phyloP scores from a whole-genome alignment of 2,113 vertebrate species.

The Chloropsis hardwickii region DNA sequence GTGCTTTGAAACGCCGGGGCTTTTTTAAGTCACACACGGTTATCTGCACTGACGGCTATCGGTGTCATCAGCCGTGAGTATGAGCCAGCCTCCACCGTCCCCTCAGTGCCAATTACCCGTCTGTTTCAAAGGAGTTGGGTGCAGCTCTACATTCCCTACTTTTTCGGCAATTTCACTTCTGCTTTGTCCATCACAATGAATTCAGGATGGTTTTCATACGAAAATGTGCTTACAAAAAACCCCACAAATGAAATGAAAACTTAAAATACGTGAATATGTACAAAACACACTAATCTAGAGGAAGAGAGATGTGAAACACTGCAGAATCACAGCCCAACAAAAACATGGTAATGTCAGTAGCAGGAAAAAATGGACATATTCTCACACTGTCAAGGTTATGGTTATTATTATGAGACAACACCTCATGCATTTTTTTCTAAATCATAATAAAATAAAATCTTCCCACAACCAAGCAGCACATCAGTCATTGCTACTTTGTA shows the following conservation, averaged over 20 bases:
- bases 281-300: neutral
- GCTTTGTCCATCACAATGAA: neutral
- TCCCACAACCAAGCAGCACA: neutral
- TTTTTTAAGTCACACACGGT: neutral
- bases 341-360: rapidly evolving
- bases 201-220: neutral
- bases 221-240: neutral
- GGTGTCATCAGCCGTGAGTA: neutral
- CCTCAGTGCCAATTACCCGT: neutral
- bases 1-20: neutral
- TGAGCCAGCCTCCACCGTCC: neutral
- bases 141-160: neutral
- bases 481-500: neutral
- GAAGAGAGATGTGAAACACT: neutral
- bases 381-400: neutral
- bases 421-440: neutral
- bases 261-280: neutral
- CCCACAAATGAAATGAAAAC: rapidly evolving
- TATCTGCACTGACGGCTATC: neutral
- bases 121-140: neutral
- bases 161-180: neutral
- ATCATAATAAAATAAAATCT: neutral
- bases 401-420: neutral
- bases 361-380: neutral
- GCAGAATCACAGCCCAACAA: neutral